Base-by-base conservation (phyloP, 1,140 invertebrate genomes). In the Heliothis subflexa region DNA sequence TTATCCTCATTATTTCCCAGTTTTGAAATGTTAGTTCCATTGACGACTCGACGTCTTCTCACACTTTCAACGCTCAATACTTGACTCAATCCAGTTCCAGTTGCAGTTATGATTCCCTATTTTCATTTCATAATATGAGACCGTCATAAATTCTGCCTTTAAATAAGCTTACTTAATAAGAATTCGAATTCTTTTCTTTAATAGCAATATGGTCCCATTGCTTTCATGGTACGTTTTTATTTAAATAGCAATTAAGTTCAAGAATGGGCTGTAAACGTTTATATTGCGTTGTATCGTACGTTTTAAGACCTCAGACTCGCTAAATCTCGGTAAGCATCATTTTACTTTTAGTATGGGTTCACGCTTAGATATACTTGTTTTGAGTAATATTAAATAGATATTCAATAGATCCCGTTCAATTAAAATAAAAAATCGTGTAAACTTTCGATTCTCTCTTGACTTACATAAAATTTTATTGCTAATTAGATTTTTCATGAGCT, bases 241-340 rank as follows among this genome's bases (percentile, higher is more conserved):
- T 93, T 91, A 89, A 93, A 93, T 88, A 88, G 88, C 89, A 93
- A 93, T 92, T 93, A 93, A 91, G 84, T 87, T 87, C 86, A 93
- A 92, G 90, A 93, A 93, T 92, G 87, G 89, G 88, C 88, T 86
- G 88, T 93, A 92, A 93, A 92, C 84, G 85, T 89, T 91, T 88
- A 89, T 88, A 81, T 83, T 81, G 83, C 75, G 86, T 85, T 85
- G 85, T 86, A 81, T 82, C 82, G 86, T 88, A 85, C 86, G 87
- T 83, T 91, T 91, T 91, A 90, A 87, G 85, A 86, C 81, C 84
- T 52, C 66, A 25, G 81, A 55, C 66, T 64, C 80, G 80, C 83
- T 84, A 83, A 87, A 85, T 59, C 82, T 83, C 80, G 74, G 76
- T 77, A 85, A 78, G 84, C 83, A 86, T 86, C 86, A 84, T 86